These are phyloP conservation scores for Chiloscyllium plagiosum DNA, from an alignment of 2,113 vertebrate species.

Conservation along the genomic window DNA sequence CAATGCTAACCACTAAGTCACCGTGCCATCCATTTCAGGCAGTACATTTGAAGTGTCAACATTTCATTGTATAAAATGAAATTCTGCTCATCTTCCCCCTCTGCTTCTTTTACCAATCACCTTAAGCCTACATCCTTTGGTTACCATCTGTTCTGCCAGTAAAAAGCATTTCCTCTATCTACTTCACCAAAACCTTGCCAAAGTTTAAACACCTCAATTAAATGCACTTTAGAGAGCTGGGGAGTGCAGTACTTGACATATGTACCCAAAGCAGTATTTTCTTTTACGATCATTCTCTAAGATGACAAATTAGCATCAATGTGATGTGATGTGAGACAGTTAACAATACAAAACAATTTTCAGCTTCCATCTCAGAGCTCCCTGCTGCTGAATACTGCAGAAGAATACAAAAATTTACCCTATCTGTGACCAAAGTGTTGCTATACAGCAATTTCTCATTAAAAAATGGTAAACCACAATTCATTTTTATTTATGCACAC, in stretches of 20 bases:
- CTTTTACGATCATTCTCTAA: neutral
- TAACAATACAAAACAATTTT: constrained; percentile 5
- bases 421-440: neutral
- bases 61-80: neutral
- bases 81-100: neutral
- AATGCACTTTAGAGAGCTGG: neutral
- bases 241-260: neutral
- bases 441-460: neutral
- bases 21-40: neutral
- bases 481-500: neutral
- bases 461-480: neutral
- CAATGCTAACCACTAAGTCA: too few relatives aligned
- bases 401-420: neutral
- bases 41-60: neutral
- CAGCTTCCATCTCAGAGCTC: constrained; percentile 24
- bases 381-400: neutral
- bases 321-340: neutral
- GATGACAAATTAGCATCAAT: constrained; percentile 1
- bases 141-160: neutral
- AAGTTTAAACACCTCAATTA: neutral
- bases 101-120: neutral
- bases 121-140: neutral
- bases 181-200: neutral
- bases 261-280: neutral
- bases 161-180: neutral